A percentile compares a stretch with the other conserved stretches of the same genome.
phyloP scores from a whole-genome alignment of 1,140 invertebrate species.

The Papilio dardanus region DNA sequence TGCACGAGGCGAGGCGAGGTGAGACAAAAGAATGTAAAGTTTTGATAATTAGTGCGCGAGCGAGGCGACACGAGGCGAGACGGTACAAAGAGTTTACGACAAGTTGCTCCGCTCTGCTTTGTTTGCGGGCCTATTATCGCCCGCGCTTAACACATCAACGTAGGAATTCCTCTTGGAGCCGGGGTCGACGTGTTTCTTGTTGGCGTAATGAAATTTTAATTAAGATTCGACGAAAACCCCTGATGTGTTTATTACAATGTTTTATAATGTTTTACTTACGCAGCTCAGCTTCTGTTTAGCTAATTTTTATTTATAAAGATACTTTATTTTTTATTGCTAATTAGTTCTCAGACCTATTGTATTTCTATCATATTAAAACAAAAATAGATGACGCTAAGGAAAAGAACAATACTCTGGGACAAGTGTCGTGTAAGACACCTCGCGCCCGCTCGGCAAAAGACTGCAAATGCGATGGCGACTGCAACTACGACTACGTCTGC shows the following conservation, averaged over 20 bases:
- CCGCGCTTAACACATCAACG: slow-evolving; percentile 30
- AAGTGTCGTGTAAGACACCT: neutral
- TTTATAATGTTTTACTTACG: neutral
- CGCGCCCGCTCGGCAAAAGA: neutral
- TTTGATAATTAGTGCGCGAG: slow-evolving; percentile 73
- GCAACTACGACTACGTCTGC: neutral
- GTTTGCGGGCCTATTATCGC: slow-evolving; percentile 19
- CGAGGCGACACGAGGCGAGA: slow-evolving; percentile 53
- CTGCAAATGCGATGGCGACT: neutral
- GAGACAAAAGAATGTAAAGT: slow-evolving; percentile 63
- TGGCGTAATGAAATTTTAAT: slow-evolving; percentile 33
- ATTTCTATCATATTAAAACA: neutral
- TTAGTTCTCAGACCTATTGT: too few species aligned
- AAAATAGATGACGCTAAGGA: neutral
- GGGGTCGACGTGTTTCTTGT: slow-evolving; percentile 13
- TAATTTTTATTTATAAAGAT: neutral
- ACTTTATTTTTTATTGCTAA: neutral
- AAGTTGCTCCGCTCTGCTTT: slow-evolving; percentile 27
- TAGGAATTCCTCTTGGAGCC: slow-evolving; percentile 10
- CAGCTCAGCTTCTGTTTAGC: neutral
- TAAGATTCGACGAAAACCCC: neutral
- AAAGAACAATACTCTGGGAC: neutral
- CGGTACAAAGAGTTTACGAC: slow-evolving; percentile 70
- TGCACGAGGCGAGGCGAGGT: slow-evolving; percentile 65
- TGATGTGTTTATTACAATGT: neutral